phyloP scores from a whole-genome alignment of 2,888 invertebrate species.

The Scaeva pyrastri region DNA sequence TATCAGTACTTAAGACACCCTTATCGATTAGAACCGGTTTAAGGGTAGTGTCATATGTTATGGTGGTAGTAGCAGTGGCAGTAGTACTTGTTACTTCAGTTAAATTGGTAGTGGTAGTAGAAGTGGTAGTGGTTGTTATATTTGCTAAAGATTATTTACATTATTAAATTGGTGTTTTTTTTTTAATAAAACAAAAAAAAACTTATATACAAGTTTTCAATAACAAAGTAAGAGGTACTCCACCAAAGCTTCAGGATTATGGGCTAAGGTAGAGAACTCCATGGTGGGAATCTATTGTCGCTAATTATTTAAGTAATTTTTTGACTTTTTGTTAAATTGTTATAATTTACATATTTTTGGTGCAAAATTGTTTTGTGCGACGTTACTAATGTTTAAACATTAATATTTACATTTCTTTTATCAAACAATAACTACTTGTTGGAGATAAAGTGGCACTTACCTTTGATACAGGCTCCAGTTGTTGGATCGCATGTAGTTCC shows the following conservation, averaged over 20 bases:
- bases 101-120: slow-evolving; percentile 78
- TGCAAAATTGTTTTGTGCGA: slow-evolving; percentile 64
- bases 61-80: slow-evolving; percentile 80
- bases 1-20: slow-evolving; percentile 77
- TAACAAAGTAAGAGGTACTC: slow-evolving; percentile 42
- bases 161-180: slow-evolving; percentile 60
- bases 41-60: slow-evolving; percentile 78
- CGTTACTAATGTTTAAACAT: slow-evolving; percentile 56
- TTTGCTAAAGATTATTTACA: slow-evolving; percentile 84
- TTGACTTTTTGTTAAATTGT: slow-evolving; percentile 30
- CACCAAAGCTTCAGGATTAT: slow-evolving; percentile 63
- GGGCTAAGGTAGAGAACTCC: slow-evolving; percentile 59
- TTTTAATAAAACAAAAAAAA: slow-evolving; percentile 40
- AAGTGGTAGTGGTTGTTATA: slow-evolving; percentile 81
- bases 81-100: slow-evolving; percentile 79
- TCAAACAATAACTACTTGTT: slow-evolving; percentile 27
- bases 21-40: slow-evolving; percentile 53
- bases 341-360: slow-evolving; percentile 42
- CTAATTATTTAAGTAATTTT: slow-evolving; percentile 75
- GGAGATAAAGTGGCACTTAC: slow-evolving; percentile 85
- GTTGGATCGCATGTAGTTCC: slow-evolving; percentile 91
- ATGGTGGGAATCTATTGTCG: slow-evolving; percentile 74
- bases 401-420: slow-evolving; percentile 76
- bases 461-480: slow-evolving; percentile 93
- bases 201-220: slow-evolving; percentile 64